Evolutionary conservation across 1,140 invertebrate species (phyloP).

Genomic region (Odontomachus brunneus): DNA sequence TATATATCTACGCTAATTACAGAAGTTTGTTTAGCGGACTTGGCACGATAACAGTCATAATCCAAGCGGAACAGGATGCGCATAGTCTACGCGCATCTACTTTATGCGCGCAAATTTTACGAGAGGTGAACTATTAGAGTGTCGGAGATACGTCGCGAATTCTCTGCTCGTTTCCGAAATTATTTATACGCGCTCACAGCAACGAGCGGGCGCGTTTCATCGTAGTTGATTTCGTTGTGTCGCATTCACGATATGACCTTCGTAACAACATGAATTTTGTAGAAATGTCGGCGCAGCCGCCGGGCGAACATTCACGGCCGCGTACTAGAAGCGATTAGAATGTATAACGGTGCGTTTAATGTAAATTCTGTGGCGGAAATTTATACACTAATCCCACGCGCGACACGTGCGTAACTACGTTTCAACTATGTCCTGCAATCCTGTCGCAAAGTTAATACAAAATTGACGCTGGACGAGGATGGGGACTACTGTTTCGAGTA

Average conservation of each 20-base stretch:
- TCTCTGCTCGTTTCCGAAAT: slow-evolving; percentile 27
- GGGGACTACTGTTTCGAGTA: background rate
- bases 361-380: slow-evolving; percentile 12
- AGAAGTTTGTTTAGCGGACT: slow-evolving; percentile 60
- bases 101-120: slow-evolving; percentile 54
- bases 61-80: slow-evolving; percentile 54
- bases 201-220: background rate
- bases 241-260: background rate
- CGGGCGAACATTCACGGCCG: background rate
- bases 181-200: background rate
- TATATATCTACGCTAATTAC: slow-evolving; percentile 53
- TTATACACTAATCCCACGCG: slow-evolving; percentile 3
- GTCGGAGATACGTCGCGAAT: slow-evolving; percentile 32
- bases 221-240: background rate
- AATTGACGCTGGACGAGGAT: slow-evolving; percentile 4
- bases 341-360: slow-evolving; percentile 23
- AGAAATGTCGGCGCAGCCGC: background rate
- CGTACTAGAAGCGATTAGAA: slow-evolving; percentile 18
- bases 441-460: slow-evolving; percentile 33
- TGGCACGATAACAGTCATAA: slow-evolving; percentile 58
- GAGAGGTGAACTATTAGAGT: slow-evolving; percentile 28
- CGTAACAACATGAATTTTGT: background rate
- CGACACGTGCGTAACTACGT: background rate
- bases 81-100: slow-evolving; percentile 40
- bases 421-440: background rate